Evolutionary conservation across 2,113 vertebrate species (phyloP).

Genomic region (Collichthys lucidus): DNA sequence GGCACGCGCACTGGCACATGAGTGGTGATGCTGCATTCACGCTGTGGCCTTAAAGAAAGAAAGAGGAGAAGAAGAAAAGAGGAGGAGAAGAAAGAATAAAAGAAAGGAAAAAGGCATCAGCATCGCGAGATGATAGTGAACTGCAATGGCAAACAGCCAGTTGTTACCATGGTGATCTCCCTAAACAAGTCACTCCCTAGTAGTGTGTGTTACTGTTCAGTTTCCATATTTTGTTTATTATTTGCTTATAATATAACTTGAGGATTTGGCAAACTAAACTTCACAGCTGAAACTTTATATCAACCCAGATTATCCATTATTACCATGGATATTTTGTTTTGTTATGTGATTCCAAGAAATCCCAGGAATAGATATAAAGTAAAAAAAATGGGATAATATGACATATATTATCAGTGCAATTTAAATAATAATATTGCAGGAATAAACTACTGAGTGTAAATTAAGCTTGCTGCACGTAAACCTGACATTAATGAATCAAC

Average conservation of each 20-base stretch:
- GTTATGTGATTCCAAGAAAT: too few relatives aligned
- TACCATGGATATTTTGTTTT: too few relatives aligned
- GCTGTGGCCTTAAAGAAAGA: slow-evolving; percentile 23
- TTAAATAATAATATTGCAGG: background rate
- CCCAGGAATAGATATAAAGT: too few relatives aligned
- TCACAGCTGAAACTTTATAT: background rate
- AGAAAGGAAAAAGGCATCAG: background rate
- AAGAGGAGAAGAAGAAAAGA: too few relatives aligned
- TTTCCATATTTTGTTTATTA: background rate
- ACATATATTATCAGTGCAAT: background rate
- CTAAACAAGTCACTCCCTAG: slow-evolving; percentile 4
- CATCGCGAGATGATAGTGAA: slow-evolving; percentile 22
- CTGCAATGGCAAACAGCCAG: background rate
- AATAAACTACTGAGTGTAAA: background rate
- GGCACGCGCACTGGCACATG: slow-evolving; percentile 52
- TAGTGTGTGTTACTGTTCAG: background rate
- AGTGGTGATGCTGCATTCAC: slow-evolving; percentile 50
- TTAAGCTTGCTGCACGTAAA: background rate
- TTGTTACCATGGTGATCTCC: slow-evolving; percentile 20
- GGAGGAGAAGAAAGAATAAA: too few relatives aligned
- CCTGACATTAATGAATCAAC: too few relatives aligned
- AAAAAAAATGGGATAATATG: background rate
- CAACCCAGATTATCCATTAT: background rate
- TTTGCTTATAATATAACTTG: background rate
- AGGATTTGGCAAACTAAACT: background rate